phyloP scores from a whole-genome alignment of 2,113 vertebrate genomes.

The Stictonetta naevosa region DNA sequence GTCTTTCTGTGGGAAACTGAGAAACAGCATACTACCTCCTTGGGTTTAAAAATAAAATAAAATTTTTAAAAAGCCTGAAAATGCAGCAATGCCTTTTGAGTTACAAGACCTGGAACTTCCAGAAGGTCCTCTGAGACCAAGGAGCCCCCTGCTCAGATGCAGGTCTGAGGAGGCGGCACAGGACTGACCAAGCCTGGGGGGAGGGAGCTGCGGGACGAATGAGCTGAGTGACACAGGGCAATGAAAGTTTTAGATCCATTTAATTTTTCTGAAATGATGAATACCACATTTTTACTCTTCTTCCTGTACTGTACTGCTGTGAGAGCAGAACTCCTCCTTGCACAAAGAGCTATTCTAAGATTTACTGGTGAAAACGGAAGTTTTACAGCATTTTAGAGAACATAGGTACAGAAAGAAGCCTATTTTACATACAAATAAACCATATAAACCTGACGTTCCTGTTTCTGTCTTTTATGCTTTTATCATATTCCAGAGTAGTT shows the following conservation, averaged over 20 bases:
- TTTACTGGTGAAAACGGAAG: not conserved
- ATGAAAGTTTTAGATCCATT: not conserved
- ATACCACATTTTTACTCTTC: not conserved
- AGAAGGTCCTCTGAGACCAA: not conserved
- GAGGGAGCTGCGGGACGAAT: not conserved
- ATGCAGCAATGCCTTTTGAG: not conserved
- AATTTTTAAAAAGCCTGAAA: not conserved
- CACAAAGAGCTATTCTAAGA: not conserved
- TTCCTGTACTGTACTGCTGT: not conserved
- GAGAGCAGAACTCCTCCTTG: not conserved
- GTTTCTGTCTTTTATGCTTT: not conserved
- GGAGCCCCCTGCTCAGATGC: not conserved
- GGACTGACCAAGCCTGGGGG: not conserved
- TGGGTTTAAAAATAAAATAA: not conserved
- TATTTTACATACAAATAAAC: not conserved
- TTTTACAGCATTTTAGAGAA: not conserved
- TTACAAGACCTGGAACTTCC: not conserved
- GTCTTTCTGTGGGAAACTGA: not conserved
- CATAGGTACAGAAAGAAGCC: not conserved
- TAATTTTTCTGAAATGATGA: not conserved
- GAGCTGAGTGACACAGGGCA: not conserved
- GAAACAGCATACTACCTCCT: not conserved
- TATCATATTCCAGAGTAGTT: not conserved
- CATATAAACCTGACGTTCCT: not conserved
- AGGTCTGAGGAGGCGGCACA: not conserved